Percentiles rank a stretch among this genome's conserved stretches.
phyloP scores from a whole-genome alignment of 37 sponge, comb jelly and placozoan genomes.

The Crambe crambe region DNA sequence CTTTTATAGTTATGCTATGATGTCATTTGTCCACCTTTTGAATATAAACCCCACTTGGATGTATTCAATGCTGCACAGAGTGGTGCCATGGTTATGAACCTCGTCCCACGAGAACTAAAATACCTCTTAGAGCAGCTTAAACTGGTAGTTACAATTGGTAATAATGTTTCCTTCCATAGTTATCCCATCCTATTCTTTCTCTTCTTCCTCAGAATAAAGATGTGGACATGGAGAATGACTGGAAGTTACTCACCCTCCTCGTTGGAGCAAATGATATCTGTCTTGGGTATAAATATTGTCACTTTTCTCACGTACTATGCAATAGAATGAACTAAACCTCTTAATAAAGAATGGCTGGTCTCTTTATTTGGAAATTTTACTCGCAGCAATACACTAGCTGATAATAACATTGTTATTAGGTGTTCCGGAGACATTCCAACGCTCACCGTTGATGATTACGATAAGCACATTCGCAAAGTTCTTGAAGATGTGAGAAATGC shows the following conservation, averaged over 20 bases:
- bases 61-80: slow-evolving; percentile 86
- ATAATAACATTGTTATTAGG: too few relatives aligned
- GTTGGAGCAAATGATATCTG: slow-evolving; percentile 86
- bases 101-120: slow-evolving; percentile 62
- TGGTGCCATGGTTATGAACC: slow-evolving; percentile 76
- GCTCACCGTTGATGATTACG: slow-evolving; percentile 63
- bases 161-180: too few relatives aligned
- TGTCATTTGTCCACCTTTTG: slow-evolving; percentile 62
- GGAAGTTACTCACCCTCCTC: slow-evolving; percentile 80
- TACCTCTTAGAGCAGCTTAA: slow-evolving; percentile 61
- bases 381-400: not conserved
- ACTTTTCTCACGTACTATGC: not conserved
- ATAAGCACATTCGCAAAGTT: slow-evolving; percentile 49
- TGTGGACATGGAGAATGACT: slow-evolving; percentile 79
- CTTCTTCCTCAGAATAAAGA: too few relatives aligned
- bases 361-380: not conserved
- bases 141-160: slow-evolving; percentile 30
- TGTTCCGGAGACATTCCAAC: slow-evolving; percentile 65
- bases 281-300: slow-evolving; percentile 55
- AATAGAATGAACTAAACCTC: too few relatives aligned
- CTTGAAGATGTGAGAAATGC: slow-evolving; percentile 56
- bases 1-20: slow-evolving; percentile 80
- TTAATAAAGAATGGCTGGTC: too few relatives aligned
- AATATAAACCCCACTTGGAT: slow-evolving; percentile 73
- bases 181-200: too few relatives aligned